A percentile compares a stretch with the other conserved stretches of the same genome.
Conservation (phyloP, 1,140 invertebrate genomes). For the Euborellia annulipes region DNA sequence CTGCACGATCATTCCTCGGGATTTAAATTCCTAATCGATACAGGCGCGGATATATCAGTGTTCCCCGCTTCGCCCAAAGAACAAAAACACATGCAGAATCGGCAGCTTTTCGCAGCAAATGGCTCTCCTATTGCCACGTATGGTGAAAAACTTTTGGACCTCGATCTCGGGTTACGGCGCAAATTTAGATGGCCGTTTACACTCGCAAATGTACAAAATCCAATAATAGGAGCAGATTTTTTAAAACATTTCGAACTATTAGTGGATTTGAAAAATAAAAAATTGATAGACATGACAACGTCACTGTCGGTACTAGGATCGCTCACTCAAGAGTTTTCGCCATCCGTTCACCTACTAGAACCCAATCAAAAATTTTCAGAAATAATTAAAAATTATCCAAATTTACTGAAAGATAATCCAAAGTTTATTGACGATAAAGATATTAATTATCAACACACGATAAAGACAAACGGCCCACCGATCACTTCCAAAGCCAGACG, state of each 20-base stretch:
- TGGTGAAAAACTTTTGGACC: constrained; percentile 15
- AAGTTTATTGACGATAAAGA: too few relatives aligned
- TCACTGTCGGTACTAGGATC: too few relatives aligned
- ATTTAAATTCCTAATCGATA: too few relatives aligned
- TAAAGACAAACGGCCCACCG: too few relatives aligned
- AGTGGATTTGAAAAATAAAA: constrained; percentile 9
- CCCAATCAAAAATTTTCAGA: too few relatives aligned
- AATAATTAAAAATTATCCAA: too few relatives aligned
- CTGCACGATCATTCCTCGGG: too few relatives aligned
- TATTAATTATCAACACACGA: too few relatives aligned
- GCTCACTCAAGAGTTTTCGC: too few relatives aligned
- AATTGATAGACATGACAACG: constrained; percentile 10
- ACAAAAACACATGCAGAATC: background rate
- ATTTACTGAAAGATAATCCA: too few relatives aligned
- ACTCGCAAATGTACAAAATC: constrained; percentile 24
- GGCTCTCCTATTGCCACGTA: constrained; percentile 22
- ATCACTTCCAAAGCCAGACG: too few relatives aligned
- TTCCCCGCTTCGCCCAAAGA: background rate
- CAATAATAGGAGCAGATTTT: constrained; percentile 29
- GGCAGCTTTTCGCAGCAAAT: constrained; percentile 11
- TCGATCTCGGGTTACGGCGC: constrained; percentile 23
- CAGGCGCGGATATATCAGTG: background rate
- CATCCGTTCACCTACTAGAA: too few relatives aligned
- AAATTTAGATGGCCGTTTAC: constrained; percentile 26
- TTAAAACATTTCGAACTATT: constrained; percentile 13